A percentile compares a stretch with the other conserved stretches of the same genome.
These are phyloP conservation scores for Oedothorax gibbosus DNA, from an alignment of 1,140 invertebrate genomes.

Conservation along the genomic window DNA sequence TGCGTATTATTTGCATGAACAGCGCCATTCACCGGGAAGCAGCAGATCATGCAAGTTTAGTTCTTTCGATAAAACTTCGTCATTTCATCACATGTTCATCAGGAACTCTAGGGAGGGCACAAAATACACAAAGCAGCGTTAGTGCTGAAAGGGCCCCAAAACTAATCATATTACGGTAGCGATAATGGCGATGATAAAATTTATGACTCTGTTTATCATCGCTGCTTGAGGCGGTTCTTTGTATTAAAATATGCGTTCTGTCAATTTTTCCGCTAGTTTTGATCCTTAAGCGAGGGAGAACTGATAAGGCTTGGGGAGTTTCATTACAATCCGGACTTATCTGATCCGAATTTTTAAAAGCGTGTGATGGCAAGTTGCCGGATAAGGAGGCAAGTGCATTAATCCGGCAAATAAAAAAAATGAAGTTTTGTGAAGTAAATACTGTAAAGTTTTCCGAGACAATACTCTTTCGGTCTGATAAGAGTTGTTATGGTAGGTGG, in stretches of 20 bases:
- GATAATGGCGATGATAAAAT: conserved; percentile 59
- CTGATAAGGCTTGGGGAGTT: conserved; percentile 47
- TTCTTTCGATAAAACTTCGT: conserved; percentile 47
- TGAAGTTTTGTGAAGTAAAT: conserved; percentile 12
- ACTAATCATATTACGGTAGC: conserved; percentile 58
- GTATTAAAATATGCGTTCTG: conserved; percentile 58
- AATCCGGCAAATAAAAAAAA: conserved; percentile 34
- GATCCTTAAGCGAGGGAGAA: conserved; percentile 39
- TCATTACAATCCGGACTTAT: conserved; percentile 54
- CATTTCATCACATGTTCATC: conserved; percentile 53
- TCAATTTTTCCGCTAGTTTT: conserved; percentile 54
- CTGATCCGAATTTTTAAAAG: conserved; percentile 47
- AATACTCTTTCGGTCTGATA: conserved; percentile 12
- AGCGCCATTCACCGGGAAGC: conserved; percentile 12
- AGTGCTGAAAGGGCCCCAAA: conserved; percentile 53
- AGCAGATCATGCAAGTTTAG: conserved; percentile 29
- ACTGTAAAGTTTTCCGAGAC: conserved; percentile 31
- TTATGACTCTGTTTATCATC: conserved; percentile 59
- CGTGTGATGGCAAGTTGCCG: conserved; percentile 9
- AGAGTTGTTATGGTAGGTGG: background rate
- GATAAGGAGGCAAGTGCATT: conserved; percentile 37
- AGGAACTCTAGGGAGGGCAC: conserved; percentile 26
- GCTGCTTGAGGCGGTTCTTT: conserved; percentile 56
- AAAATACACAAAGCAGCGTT: conserved; percentile 57
- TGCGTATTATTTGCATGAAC: conserved; percentile 54